Evolutionary conservation across 1,140 invertebrate species (phyloP), one percentile per base, ranked within the genome.

Genomic region (Octopus sinensis): DNA sequence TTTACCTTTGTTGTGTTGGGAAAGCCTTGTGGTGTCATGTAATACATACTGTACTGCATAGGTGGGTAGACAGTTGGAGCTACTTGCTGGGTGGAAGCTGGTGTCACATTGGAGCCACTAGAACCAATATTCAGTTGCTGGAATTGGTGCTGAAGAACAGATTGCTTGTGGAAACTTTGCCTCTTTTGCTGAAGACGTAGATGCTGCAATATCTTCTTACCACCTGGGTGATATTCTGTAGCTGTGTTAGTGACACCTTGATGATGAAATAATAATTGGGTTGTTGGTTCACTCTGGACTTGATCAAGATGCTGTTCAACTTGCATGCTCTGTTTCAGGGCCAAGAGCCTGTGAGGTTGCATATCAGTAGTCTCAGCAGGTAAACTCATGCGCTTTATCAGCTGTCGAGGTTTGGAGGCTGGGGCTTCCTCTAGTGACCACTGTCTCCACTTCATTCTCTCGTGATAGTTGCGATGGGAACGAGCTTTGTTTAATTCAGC

Each of bases 161-260:
- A 93, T 87, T 95, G 95, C 89, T 95, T 95, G 88, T 96, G 95
- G 68, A 95, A 92, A 53, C 94, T 93, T 88, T 95, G 95, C 5
- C 95, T 91, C 88, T 96, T 95, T 84, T 95, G 95, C 88, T 96
- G 94, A 82, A 95, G 88, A 73, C 94, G 91, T 85, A 95, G 94
- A 84, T 95, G 94, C 91, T 95, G 93, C 30, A 43, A 43, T 43
- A 43, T 43, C 30, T 43, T 43, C 30, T 43, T 43, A 43, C 30
- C 30, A 43, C 53, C 5, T 54, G 80, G 53, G 62, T 10, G 30
- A n/a, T 53, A 53, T 12, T 43, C 76, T 17, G 53, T 71, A 52
- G 77, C 62, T 62, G 77, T 78, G 3, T 23, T 30, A 17, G 30
- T 80, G n/a, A 52, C 76, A 30, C 23, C 73, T 23, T 80, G 81